These are phyloP conservation scores for Marisa cornuarietis DNA, from an alignment of 1,140 invertebrate species.

Conservation along the genomic window DNA sequence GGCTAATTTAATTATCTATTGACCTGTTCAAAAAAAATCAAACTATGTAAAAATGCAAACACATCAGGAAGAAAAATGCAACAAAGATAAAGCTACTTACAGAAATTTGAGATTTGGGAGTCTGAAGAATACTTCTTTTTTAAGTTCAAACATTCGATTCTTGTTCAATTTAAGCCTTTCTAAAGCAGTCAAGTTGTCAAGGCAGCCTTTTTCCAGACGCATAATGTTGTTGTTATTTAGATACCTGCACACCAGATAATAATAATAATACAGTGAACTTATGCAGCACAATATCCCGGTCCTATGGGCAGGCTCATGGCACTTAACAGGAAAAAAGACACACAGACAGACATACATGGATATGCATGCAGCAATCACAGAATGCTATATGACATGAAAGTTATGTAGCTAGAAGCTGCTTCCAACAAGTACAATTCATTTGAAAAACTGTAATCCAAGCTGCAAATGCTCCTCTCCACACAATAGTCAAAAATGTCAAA, in stretches of 20 bases:
- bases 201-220: conserved; percentile 74
- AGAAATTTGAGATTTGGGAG: conserved; percentile 77
- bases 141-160: conserved; percentile 78
- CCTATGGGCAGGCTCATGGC: background rate
- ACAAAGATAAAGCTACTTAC: conserved; percentile 67
- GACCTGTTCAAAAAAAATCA: too few species aligned
- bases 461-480: too few species aligned
- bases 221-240: conserved; percentile 81
- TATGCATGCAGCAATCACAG: too few species aligned
- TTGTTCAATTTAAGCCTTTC: conserved; percentile 82
- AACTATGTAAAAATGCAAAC: too few species aligned
- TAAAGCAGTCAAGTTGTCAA: conserved; percentile 78
- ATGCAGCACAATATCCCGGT: background rate
- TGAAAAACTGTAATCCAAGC: too few species aligned
- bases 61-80: too few species aligned
- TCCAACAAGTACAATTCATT: too few species aligned
- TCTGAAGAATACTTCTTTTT: conserved; percentile 78
- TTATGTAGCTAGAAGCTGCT: too few species aligned
- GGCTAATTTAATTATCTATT: too few species aligned
- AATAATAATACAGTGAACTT: conserved; percentile 5
- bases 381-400: too few species aligned
- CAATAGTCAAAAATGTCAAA: too few species aligned
- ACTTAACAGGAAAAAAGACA: conserved; percentile 4
- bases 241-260: conserved; percentile 65
- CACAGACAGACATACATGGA: too few species aligned